Conservation (phyloP, 2,113 vertebrate species). For the Ictidomys tridecemlineatus region DNA sequence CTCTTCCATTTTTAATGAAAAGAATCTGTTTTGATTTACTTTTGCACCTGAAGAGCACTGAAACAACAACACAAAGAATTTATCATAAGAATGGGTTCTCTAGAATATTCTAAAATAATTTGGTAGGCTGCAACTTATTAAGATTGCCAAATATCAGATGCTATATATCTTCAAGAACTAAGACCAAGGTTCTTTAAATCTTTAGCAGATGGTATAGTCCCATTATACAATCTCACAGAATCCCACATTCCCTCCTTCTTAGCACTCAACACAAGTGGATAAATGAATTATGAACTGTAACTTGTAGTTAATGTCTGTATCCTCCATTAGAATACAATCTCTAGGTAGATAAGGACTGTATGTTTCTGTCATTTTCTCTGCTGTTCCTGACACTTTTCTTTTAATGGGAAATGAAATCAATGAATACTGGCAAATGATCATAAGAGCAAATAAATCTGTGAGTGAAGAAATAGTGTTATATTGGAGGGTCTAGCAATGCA, state of each 20-base stretch:
- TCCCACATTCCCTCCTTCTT: not conserved
- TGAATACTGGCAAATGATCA: not conserved
- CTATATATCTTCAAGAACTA: not conserved
- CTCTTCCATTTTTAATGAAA: not conserved
- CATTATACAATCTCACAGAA: not conserved
- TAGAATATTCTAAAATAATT: constrained; percentile 14
- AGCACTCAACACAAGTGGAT: not conserved
- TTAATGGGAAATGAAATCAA: not conserved
- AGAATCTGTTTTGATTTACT: constrained; percentile 18
- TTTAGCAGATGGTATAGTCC: not conserved
- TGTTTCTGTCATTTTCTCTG: not conserved
- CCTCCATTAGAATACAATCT: not conserved
- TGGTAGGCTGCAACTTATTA: not conserved
- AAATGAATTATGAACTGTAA: not conserved
- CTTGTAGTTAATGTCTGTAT: not conserved
- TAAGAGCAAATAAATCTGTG: not conserved
- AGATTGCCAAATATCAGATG: not conserved
- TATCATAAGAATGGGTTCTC: not conserved
- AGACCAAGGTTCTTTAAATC: not conserved
- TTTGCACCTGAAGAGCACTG: not conserved
- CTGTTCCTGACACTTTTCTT: not conserved
- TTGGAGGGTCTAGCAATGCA: not conserved
- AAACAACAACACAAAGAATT: not conserved
- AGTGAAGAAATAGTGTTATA: not conserved
- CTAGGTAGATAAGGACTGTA: not conserved